A percentile compares a stretch with the other conserved stretches of the same genome.
phyloP scores from a whole-genome alignment of 2,797 vertebrate species.

The Acipenser oxyrinchus region DNA sequence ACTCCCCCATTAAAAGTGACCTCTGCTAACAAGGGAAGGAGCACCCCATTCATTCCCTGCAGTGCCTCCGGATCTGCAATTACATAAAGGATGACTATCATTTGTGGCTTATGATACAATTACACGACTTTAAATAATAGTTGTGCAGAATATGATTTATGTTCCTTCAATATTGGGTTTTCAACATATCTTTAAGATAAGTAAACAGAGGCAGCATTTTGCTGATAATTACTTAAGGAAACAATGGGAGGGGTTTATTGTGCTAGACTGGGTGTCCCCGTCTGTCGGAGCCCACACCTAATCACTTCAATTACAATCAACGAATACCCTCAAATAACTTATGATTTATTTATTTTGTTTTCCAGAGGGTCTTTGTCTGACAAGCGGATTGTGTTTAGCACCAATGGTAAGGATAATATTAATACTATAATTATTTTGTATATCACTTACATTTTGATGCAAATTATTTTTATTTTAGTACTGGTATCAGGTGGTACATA shows the following conservation, averaged over 20 bases:
- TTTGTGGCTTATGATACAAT: slow-evolving; percentile 21
- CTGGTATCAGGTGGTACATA: too few relatives aligned
- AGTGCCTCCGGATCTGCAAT: neutral
- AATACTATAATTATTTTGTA: too few relatives aligned
- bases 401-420: slow-evolving; percentile 58
- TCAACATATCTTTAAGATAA: neutral
- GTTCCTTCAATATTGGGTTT: slow-evolving; percentile 17
- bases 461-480: too few relatives aligned
- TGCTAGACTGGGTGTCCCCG: slow-evolving; percentile 27
- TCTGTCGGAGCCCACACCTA: slow-evolving; percentile 37
- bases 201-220: slow-evolving; percentile 4
- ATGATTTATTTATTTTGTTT: slow-evolving; percentile 33
- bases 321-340: slow-evolving; percentile 17
- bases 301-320: slow-evolving; percentile 34
- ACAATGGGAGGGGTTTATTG: slow-evolving; percentile 13
- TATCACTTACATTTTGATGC: too few relatives aligned
- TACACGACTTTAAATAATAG: slow-evolving; percentile 23
- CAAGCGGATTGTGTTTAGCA: slow-evolving; percentile 65
- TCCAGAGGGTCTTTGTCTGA: slow-evolving; percentile 75
- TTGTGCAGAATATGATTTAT: slow-evolving; percentile 22
- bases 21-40: too few relatives aligned
- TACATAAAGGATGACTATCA: neutral
- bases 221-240: neutral
- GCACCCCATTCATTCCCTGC: too few relatives aligned
- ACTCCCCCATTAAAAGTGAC: too few relatives aligned